Evolutionary conservation across 1,140 invertebrate genomes (phyloP), one percentile per base, ranked within the genome.

Genomic region (Drosophila nigrodunni): DNA sequence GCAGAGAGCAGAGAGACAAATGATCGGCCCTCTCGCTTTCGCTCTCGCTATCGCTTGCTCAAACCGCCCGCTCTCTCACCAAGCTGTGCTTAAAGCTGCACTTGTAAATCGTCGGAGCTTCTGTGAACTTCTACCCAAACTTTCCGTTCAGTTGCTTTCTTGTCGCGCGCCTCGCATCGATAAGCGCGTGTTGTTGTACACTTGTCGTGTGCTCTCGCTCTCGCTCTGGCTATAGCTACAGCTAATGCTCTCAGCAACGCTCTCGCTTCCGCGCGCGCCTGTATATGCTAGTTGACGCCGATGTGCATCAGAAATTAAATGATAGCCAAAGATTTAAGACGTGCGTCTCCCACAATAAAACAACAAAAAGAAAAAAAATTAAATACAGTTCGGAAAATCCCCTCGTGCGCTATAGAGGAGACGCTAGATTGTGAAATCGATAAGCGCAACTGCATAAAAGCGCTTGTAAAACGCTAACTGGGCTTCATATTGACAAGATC

Each of bases 61-160:
- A 30, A 30, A 3, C 25, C 25, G 25, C 25, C 46, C 47, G 52
- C 13, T 11, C 65, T 34, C 60, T 68, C n/a, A 58, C 10, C 41
- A 55, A 87, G 80, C 83, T 83, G 68, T 52, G 55, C 15, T 57
- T 70, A 80, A 83, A 88, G 85, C 83, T 86, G 82, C 78, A 86
- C 75, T 89, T 89, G 66, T 66, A 44, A 71, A 74, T 69, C 73
- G 80, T 18, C 59, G 43, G 37, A 68, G 62, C 76, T 77, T 44
- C 37, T 47, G 41, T 34, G 37, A 61, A 60, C 60, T 47, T 61
- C 39, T 50, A 43, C 72, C 67, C 60, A 66, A 59, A 52, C 77
- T 77, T 62, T 73, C 59, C 30, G 72, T 69, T 88, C 70, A 88
- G 85, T 88, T 80, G 52, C 43, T 74, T 78, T 30, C 50, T 69